Evolutionary conservation across 1,140 invertebrate species (phyloP).

Genomic region (Platorchestia sp.): DNA sequence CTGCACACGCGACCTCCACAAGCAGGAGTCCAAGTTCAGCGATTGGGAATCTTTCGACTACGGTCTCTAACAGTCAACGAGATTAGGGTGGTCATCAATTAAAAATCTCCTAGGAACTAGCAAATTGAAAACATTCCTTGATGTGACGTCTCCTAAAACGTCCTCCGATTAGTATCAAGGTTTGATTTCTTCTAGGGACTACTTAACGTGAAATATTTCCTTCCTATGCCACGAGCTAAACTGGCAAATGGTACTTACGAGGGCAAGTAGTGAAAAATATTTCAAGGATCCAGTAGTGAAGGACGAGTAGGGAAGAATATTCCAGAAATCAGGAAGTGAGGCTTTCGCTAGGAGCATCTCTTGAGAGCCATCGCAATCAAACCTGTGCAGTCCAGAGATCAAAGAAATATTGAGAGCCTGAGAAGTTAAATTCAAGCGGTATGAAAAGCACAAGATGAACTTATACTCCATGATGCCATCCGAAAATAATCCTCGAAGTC

Average conservation of each 20-base stretch:
- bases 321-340: not conserved
- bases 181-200: not conserved
- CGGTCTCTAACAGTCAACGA: conserved; percentile 73
- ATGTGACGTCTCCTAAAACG: not conserved
- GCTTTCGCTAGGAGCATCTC: not conserved
- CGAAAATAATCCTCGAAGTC: not conserved
- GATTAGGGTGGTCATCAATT: conserved; percentile 10
- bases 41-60: conserved; percentile 85
- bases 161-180: not conserved
- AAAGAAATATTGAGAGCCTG: not conserved
- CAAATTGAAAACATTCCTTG: conserved; percentile 70
- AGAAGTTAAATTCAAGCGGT: not conserved
- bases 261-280: not conserved
- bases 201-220: not conserved
- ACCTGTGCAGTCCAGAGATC: not conserved
- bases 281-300: too few relatives aligned
- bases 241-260: not conserved
- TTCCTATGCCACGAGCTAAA: not conserved
- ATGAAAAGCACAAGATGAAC: not conserved
- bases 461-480: not conserved
- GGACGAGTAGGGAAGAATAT: not conserved
- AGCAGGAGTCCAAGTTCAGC: conserved; percentile 86
- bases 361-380: not conserved
- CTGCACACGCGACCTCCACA: conserved; percentile 87
- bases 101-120: not conserved